Conservation (phyloP, 2,888 invertebrate genomes). For the Sialis lutaria region DNA sequence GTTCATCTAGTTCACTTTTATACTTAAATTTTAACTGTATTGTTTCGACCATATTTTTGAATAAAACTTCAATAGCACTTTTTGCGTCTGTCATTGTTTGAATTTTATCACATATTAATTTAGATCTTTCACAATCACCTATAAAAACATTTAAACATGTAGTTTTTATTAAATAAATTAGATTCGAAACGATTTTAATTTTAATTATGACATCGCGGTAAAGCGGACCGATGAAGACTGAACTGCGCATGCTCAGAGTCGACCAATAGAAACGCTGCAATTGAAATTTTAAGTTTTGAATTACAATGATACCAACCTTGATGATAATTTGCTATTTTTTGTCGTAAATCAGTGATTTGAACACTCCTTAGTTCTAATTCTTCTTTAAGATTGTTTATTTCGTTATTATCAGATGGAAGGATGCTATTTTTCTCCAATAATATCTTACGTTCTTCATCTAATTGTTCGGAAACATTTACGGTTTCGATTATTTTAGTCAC, state of each 20-base stretch:
- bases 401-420: background rate
- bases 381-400: conserved; percentile 23
- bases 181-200: background rate
- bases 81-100: conserved; percentile 66
- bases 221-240: too few species aligned
- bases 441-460: conserved; percentile 52
- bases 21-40: conserved; percentile 22
- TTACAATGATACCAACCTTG: conserved; percentile 33
- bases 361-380: conserved; percentile 46
- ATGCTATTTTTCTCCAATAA: conserved; percentile 7
- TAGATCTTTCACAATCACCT: conserved; percentile 42
- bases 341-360: conserved; percentile 64
- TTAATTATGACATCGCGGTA: too few species aligned
- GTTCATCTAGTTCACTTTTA: too few species aligned
- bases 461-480: conserved; percentile 52
- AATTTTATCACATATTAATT: conserved; percentile 51
- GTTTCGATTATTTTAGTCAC: conserved; percentile 61
- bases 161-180: background rate
- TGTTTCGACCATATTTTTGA: conserved; percentile 36
- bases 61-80: conserved; percentile 46
- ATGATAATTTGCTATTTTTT: conserved; percentile 65
- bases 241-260: too few species aligned
- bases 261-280: too few species aligned
- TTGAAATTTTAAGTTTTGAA: too few species aligned
- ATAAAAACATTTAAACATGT: conserved; percentile 2